Base-by-base conservation (phyloP, 2,888 invertebrate genomes). In the Tiphia femorata region DNA sequence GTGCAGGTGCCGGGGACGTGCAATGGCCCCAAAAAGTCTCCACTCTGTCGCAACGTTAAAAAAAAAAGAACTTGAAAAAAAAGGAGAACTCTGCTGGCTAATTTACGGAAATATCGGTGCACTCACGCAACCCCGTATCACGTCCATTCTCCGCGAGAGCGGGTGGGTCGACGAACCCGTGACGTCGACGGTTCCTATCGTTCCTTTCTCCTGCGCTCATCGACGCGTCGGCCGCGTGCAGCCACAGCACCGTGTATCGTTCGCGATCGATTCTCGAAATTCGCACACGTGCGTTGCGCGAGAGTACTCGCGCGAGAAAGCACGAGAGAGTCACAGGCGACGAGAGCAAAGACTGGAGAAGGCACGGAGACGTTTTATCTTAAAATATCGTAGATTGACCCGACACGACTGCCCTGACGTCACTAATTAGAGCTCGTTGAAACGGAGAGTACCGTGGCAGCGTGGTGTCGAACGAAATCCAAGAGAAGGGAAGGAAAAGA, bases 361-460 rank as follows among this genome's bases (percentile, higher is more conserved):
- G 72, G 73, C 74, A 70, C 66, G 64, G 64, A n/a, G n/a, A n/a
- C 67, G 70, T 72, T 72, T 78, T 76, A 67, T 78, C 79, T 80
- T 76, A 73, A 77, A 80, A 78, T 78, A 75, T 77, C 73, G 74
- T 75, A 70, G 77, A 80, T 81, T 81, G 82, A 82, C 81, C 79
- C 78, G 78, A 78, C 80, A 75, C 57, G 71, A n/a, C n/a, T n/a
- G n/a, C n/a, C n/a, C 59, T 82, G 82, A 82, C 80, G 82, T 82
- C 81, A 82, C 78, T 81, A 78, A 82, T 83, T 81, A 81, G 74
- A 77, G 70, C 75, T 78, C 73, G 67, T 79, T 81, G 71, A 71
- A 33, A 33, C 7, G 33, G 2, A 5, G 12, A 12, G 33, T 67
- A 70, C 61, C 64, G 49, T 61, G 67, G 57, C 61, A 49, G 50